Conservation (phyloP, 2,113 vertebrate species). For the Zosterops pallidus region DNA sequence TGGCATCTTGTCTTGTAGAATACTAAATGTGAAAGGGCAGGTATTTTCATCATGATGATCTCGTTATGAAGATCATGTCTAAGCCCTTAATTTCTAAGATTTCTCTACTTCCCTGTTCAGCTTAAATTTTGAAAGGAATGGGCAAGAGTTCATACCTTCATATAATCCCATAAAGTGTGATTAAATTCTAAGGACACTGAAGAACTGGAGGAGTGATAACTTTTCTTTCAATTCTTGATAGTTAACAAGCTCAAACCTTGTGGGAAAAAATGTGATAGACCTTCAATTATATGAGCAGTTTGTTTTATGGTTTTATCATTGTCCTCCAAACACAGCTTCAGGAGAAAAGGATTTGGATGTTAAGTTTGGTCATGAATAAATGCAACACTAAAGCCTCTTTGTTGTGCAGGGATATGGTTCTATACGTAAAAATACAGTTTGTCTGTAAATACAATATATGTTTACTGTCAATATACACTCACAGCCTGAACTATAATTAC, state of each 20-base stretch:
- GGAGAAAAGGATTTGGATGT: neutral
- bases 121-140: neutral
- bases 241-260: neutral
- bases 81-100: neutral
- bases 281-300: neutral
- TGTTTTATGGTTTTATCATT: neutral
- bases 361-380: neutral
- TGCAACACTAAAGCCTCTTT: neutral
- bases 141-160: neutral
- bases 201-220: neutral
- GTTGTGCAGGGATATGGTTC: neutral
- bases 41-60: neutral
- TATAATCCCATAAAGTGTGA: accelerated
- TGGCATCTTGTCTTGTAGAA: neutral
- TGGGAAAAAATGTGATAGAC: neutral
- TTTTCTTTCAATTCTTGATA: neutral
- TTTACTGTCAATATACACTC: neutral
- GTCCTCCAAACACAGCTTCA: neutral
- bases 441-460: neutral
- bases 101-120: neutral
- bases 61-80: neutral
- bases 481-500: neutral
- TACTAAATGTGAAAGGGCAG: neutral
- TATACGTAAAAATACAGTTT: neutral
- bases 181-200: neutral